Base-by-base conservation (phyloP, 2,797 vertebrate genomes). In the Craterocephalus amniculus region DNA sequence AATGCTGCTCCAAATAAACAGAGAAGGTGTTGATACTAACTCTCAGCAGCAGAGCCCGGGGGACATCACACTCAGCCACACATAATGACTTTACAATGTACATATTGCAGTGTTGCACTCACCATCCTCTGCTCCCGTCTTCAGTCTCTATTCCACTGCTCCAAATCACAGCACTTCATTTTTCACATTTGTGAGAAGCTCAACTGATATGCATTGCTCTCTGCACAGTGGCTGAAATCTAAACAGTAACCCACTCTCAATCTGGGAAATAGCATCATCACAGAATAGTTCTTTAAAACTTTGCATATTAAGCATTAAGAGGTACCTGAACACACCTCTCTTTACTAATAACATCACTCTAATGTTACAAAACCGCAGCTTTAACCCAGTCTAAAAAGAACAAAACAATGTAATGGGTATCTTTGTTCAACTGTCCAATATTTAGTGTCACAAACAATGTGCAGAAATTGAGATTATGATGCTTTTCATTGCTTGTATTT, bases 1-100 rank as follows among this genome's bases (percentile, higher is more conserved):
- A 76, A 60, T 6, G 67, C 68, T 13, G 70, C 72, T 83, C 81
- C 81, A 94, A 91, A 92, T 88, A 93, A 91, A 89, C 85, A 88
- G 73, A 65, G 74, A 63, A 90, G 84, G 86, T 92, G 92, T 91
- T 92, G 91, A 92, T 84, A 78, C 80, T 85, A 81, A 87, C 81
- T 82, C 77, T 89, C 78, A 40, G 64, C 80, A 72, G 85, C 67
- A 82, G 68, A 80, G 66, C 86, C 78, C 83, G 20, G 40, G 77
- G 79, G 87, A 87, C 62, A 32, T 65, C 73, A 81, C 76, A 68
- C 67, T 72, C 75, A 85, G 80, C 64, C 79, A 77, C 68, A 87
- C 55, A 61, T 86, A 88, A 88, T 68, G 74, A 89, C 72, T 89
- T 87, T 62, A 85, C 80, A 88, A 81, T 45, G 11, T 1, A 16